Base-by-base conservation (phyloP, 2,888 invertebrate genomes). In the Himalopsyche kuldschensis region DNA sequence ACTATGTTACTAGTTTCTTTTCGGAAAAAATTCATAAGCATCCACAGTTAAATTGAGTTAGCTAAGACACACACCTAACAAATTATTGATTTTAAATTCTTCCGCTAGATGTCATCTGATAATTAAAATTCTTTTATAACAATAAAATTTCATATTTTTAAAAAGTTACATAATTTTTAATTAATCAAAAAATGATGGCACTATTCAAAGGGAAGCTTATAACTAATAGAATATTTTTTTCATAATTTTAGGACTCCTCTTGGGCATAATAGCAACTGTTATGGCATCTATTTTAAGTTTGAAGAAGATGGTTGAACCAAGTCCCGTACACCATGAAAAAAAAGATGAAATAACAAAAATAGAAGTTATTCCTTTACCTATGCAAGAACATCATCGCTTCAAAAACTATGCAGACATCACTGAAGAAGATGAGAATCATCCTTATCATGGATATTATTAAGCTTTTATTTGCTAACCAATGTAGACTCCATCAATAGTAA, bases 251-350 rank as follows among this genome's bases (percentile, higher is more conserved):
- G 91, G 91, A 86, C 88, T 91, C 0, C 89, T 91, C 88, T 89
- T 91, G 89, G 91, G 90, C 0, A 89, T 91, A 87, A 90, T 92
- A 87, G 90, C 91, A 0, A 91, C 91, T 0, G 92, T 94, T 5
- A 89, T 94, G 88, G 93, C 94, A 0, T 93, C 94, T 0, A 92
- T 94, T 4, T 90, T 94, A 0, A 94, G 94, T 55, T 89, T 94
- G 41, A 92, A 93, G 85, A 93, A 92, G 35, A 89, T 93, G 88
- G 87, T 91, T 88, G 87, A 90, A 88, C 17, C 89, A 89, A 83
- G 47, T 24, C 31, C 75, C 87, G 87, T 88, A 81, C 88, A 90
- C 85, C 89, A 91, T 86, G 87, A 90, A 1, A 90, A 82, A 79
- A 79, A 90, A 75, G 90, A 91, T 75, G 90, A 91, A 79, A 90